A percentile compares a stretch with the other conserved stretches of the same genome.
Evolutionary conservation across 2,888 invertebrate genomes (phyloP).

Genomic region (Oligia strigilis): DNA sequence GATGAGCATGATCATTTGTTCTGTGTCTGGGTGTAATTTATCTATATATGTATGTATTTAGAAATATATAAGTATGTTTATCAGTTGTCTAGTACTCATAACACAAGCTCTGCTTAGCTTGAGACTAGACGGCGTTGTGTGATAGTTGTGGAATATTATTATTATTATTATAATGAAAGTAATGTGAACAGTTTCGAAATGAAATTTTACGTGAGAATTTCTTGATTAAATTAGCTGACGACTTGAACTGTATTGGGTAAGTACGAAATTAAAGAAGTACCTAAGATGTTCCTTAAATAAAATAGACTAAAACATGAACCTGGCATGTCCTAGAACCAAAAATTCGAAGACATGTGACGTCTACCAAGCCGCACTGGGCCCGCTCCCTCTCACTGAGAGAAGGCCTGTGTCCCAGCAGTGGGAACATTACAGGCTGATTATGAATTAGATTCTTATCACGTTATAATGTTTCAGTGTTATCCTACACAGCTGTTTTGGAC

Average conservation of each 20-base stretch:
- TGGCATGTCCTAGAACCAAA: background rate
- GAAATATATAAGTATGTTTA: no score
- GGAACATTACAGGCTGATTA: background rate
- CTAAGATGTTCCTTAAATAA: background rate
- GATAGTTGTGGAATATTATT: no score
- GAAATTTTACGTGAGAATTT: slow-evolving; percentile 30
- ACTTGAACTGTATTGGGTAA: slow-evolving; percentile 29
- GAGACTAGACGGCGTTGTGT: no score
- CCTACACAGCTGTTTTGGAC: background rate
- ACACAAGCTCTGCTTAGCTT: no score
- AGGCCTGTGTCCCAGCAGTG: background rate
- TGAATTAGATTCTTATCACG: background rate
- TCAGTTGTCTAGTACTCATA: no score
- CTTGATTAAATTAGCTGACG: slow-evolving; percentile 8
- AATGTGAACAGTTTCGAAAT: slow-evolving; percentile 31
- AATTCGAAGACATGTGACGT: background rate
- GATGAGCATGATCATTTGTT: no score
- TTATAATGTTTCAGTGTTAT: slow-evolving; percentile 1
- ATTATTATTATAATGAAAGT: slow-evolving; percentile 24
- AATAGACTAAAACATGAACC: background rate
- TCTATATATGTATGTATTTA: no score
- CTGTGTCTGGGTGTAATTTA: no score
- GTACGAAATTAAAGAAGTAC: background rate
- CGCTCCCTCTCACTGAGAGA: background rate
- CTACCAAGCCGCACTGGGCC: background rate